phyloP scores from a whole-genome alignment of 2,113 vertebrate genomes.

The Heliornis fulica region DNA sequence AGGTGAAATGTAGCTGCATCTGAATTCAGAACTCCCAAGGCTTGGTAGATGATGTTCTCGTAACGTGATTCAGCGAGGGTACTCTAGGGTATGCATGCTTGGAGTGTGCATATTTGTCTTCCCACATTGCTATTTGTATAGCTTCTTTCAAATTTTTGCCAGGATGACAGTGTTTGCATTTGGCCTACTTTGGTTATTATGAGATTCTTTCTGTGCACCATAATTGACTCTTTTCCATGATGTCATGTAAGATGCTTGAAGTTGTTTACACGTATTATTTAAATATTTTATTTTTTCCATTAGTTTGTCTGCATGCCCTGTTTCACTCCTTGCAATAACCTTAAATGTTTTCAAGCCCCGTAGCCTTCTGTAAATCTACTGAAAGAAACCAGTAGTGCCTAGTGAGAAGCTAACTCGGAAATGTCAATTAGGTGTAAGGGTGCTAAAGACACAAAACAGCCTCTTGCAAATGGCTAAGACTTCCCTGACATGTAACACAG shows the following conservation, averaged over 20 bases:
- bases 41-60: conserved; percentile 19
- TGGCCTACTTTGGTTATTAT: conserved; percentile 61
- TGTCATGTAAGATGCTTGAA: not conserved
- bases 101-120: conserved; percentile 65
- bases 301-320: not conserved
- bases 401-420: not conserved
- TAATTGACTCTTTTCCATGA: conserved; percentile 45
- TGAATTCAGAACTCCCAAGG: not conserved
- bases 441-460: not conserved
- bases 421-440: not conserved
- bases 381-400: not conserved
- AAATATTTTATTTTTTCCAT: conserved; percentile 67
- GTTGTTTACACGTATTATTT: conserved; percentile 30
- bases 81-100: not conserved
- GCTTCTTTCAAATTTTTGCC: conserved; percentile 58
- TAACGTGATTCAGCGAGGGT: not conserved
- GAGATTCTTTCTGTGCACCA: conserved; percentile 34
- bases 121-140: conserved; percentile 69
- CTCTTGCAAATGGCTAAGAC: not conserved
- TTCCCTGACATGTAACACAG: rapidly evolving
- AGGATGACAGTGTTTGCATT: conserved; percentile 69
- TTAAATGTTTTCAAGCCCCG: not conserved
- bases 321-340: not conserved
- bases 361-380: not conserved
- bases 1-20: not conserved